Evolutionary conservation across 2,797 vertebrate species (phyloP), one percentile per base, ranked within the genome.

Genomic region (Stomatorhinus walkeri): DNA sequence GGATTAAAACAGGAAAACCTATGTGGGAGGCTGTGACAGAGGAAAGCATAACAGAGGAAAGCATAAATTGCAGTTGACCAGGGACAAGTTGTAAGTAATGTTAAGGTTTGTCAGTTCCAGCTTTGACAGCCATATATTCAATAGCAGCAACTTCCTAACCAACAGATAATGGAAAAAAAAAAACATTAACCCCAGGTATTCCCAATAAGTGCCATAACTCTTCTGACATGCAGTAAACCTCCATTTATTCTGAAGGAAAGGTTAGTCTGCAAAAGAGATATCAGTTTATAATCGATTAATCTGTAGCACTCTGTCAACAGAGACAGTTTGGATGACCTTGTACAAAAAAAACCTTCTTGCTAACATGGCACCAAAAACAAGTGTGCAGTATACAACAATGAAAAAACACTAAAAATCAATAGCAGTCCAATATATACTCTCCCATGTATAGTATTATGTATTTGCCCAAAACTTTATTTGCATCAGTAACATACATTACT

Each of bases 111-210:
- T 87, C 85, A 79, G 36, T 7, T 61, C 85, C 48, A n/a, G 1
- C 46, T 48, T 32, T 76, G 61, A 48, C 12, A 52, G 1, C 24
- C 59, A 89, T 86, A 89, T 52, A 72, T 89, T 12, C 59, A 68
- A 40, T 68, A 28, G 43, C 64, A 51, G 49, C 61, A 68, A 51
- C 61, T 28, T 64, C 86, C 64, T 36, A 68, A 87, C 48, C 85
- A 76, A 46, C 84, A 56, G 84, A 87, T 87, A 68, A 89, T 81
- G 85, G 84, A 79, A 51, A 89, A 89, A 85, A 85, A 85, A 89
- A 86, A 87, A 89, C 72, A 79, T 89, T 79, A 89, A 87, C 85
- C 85, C 49, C 85, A 52, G 86, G 88, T 89, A 68, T 24, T 85
- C 85, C 68, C 61, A 87, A 87, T 87, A 49, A 87, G 76, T 87